A percentile compares a stretch with the other conserved stretches of the same genome.
Evolutionary conservation across 2,113 vertebrate species (phyloP).

Genomic region (Phaethornis superciliosus): DNA sequence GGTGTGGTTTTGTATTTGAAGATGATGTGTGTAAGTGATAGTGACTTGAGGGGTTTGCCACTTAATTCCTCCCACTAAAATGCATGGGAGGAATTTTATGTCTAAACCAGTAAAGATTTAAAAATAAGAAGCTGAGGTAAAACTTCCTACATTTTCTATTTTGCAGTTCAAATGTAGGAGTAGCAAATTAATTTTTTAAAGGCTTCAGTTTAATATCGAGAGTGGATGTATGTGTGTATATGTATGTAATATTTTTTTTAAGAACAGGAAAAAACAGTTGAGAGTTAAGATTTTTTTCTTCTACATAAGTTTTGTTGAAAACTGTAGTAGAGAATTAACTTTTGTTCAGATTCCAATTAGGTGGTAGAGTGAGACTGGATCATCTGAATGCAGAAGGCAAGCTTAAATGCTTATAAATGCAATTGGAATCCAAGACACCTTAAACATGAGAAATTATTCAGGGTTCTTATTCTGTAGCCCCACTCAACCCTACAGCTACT

Average conservation of each 20-base stretch:
- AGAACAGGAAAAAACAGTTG: neutral
- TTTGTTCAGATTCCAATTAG: neutral
- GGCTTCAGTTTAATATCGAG: neutral
- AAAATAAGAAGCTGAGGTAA: neutral
- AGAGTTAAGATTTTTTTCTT: neutral
- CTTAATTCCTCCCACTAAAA: neutral
- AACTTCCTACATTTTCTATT: neutral
- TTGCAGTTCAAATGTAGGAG: neutral
- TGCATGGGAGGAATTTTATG: neutral
- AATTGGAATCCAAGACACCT: neutral
- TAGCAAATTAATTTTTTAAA: neutral
- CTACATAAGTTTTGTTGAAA: neutral
- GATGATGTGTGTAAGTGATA: neutral
- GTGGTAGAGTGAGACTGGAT: neutral
- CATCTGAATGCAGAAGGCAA: neutral
- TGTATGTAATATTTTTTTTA: neutral
- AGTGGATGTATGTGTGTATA: rapidly evolving
- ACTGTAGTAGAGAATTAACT: neutral
- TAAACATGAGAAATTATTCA: neutral
- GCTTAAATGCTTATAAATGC: neutral
- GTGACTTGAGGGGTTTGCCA: neutral
- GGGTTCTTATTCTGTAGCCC: neutral
- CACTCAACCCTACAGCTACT: neutral
- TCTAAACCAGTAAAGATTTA: neutral
- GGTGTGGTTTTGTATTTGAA: neutral